A percentile compares a stretch with the other conserved stretches of the same genome.
Evolutionary conservation across 2,888 invertebrate species (phyloP).

Genomic region (Atrina japonica): DNA sequence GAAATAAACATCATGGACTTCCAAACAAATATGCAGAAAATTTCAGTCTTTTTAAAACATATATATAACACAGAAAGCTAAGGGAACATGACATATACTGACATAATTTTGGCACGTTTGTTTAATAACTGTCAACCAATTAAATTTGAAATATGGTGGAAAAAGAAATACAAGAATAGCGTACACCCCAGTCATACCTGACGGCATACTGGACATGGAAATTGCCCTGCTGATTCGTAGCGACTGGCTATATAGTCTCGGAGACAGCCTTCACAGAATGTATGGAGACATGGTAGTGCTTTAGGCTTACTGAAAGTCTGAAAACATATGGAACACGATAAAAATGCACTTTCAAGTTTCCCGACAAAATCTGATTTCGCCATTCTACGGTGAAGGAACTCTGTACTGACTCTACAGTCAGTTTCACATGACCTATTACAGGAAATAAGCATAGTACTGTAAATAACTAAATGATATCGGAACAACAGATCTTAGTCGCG

Average conservation of each 20-base stretch:
- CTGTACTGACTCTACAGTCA: constrained; percentile 11
- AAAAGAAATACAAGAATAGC: background rate
- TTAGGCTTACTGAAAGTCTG: constrained; percentile 63
- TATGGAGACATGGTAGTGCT: constrained; percentile 69
- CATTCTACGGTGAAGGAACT: no score
- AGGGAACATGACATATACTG: no score
- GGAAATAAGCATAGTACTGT: no score
- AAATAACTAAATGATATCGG: no score
- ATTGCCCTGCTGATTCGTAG: constrained; percentile 53
- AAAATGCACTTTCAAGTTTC: constrained; percentile 51
- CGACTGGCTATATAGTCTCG: constrained; percentile 61
- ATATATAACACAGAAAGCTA: no score
- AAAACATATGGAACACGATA: constrained; percentile 66
- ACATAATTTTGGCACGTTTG: background rate
- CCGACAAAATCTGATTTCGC: constrained; percentile 45
- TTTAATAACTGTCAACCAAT: background rate
- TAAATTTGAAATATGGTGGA: background rate
- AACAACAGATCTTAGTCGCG: no score
- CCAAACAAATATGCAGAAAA: no score
- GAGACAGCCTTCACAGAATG: constrained; percentile 71
- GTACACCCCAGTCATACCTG: no score
- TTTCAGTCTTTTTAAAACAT: no score
- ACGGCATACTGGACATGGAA: constrained; percentile 71
- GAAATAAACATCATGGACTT: no score
- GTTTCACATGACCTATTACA: constrained; percentile 31